phyloP scores from a whole-genome alignment of 2,888 invertebrate species.

The Pristionchus exspectatus region DNA sequence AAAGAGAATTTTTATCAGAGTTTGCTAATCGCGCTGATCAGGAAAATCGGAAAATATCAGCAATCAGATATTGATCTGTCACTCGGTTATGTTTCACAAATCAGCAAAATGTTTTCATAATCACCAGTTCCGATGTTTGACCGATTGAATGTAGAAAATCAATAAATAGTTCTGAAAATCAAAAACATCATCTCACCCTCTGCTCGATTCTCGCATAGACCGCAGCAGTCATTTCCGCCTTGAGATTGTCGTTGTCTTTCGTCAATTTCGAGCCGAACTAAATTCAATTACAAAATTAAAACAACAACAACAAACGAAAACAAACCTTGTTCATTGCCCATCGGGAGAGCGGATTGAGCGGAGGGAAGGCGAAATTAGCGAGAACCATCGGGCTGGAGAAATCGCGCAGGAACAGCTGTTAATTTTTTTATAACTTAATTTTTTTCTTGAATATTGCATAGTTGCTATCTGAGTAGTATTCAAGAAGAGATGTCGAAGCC shows the following conservation, averaged over 20 bases:
- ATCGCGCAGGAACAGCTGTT: constrained; percentile 39
- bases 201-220: neutral
- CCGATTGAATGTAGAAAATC: neutral
- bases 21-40: neutral
- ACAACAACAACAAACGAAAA: no score
- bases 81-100: neutral
- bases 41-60: no score
- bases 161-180: no score
- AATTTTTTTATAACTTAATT: neutral
- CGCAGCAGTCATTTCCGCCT: neutral
- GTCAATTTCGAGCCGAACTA: neutral
- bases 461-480: neutral
- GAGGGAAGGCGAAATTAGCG: constrained; percentile 32
- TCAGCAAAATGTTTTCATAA: neutral
- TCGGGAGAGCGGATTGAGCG: neutral
- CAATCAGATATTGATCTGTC: no score
- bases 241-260: neutral
- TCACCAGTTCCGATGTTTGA: no score
- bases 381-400: constrained; percentile 14
- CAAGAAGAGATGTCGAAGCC: no score
- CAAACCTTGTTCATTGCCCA: neutral
- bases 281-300: neutral
- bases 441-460: neutral
- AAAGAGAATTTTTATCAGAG: neutral
- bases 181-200: neutral